Base-by-base conservation (phyloP, 2,888 invertebrate genomes). In the Limnephilus marmoratus region DNA sequence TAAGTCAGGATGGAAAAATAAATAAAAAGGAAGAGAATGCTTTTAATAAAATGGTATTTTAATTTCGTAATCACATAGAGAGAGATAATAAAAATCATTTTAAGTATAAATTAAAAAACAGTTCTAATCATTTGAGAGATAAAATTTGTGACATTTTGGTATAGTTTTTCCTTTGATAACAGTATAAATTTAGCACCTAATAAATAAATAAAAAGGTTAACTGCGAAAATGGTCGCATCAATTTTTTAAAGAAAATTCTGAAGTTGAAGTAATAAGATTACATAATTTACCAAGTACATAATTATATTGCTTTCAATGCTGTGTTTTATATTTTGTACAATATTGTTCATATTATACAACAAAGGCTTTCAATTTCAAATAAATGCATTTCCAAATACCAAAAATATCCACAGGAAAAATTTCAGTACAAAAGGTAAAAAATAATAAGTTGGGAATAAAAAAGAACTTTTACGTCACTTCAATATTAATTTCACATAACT, bases 121-220 rank as follows among this genome's bases (percentile, higher is more conserved):
- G 31, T 86, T 90, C 81, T 85, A 82, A 90, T 87, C 53, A 29
- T 91, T 91, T 93, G 91, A 90, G 93, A 92, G 90, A 92, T 91
- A 85, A 90, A 88, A 88, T 89, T 93, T 92, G 92, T 93, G 92
- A 93, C 92, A 87, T 45, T 91, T 93, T 86, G 87, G 92, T 91
- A 90, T 83, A 68, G 96, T 95, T 95, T 53, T 85, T 83, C 45
- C 81, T 96, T 96, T 96, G 95, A 96, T 96, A 96, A 96, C 85
- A 96, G 96, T 96, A 96, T 96, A 95, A 96, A 96, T 96, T 96
- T 95, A 95, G 96, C 96, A 96, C 96, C 96, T 95, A 96, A 95
- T 96, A 96, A 96, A 96, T 95, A 96, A 96, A 96, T 96, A 96
- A 96, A 96, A 96, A 96, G 96, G 49, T 87, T 87, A 53, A 18